Base-by-base conservation (phyloP, 2,888 invertebrate species). In the Cerastis rubricosa region DNA sequence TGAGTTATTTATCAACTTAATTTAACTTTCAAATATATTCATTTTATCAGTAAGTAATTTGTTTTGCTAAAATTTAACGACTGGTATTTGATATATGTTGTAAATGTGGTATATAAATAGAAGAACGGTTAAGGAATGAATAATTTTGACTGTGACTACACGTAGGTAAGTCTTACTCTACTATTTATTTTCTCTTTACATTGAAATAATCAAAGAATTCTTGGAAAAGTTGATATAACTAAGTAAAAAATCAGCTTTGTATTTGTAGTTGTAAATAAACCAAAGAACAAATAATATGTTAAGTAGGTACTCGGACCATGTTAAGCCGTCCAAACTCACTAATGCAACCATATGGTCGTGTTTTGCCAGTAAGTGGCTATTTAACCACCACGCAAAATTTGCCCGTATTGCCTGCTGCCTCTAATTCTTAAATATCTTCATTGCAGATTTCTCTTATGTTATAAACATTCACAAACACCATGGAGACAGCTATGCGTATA, bases 401-500 rank as follows among this genome's bases (percentile, higher is more conserved):
- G 6, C 25, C 25, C n/a, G n/a, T 54, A 49, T 22, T 51, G 12
- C 17, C 3, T 17, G 25, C 2, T 22, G 22, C 40, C 12, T 40
- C 22, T n/a, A 40, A 29, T 22, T 22, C 17, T 19, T 2, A 25
- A 2, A n/a, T 6, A 35, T 45, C 4, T 59, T 6, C 3, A 7
- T 72, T 80, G 8, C 74, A 80, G 78, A 49, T 49, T 40, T 17
- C 29, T 9, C 14, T 9, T 8, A 57, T 35, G 45, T 2, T 49
- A 14, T 66, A 66, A 74, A 40, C 0, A 2, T 40, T 47, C 6
- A 17, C 14, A 14, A 40, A 6, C 40, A 72, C 22, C 22, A 81
- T 81, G 81, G 83, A 65, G 25, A 65, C n/a, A 5, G 29, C 78
- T 6, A n/a, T 59, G 0, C 25, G 14, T 25, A n/a, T 73, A 49